Evolutionary conservation across 2,888 invertebrate genomes (phyloP).

Genomic region (Calameuta pallipes): DNA sequence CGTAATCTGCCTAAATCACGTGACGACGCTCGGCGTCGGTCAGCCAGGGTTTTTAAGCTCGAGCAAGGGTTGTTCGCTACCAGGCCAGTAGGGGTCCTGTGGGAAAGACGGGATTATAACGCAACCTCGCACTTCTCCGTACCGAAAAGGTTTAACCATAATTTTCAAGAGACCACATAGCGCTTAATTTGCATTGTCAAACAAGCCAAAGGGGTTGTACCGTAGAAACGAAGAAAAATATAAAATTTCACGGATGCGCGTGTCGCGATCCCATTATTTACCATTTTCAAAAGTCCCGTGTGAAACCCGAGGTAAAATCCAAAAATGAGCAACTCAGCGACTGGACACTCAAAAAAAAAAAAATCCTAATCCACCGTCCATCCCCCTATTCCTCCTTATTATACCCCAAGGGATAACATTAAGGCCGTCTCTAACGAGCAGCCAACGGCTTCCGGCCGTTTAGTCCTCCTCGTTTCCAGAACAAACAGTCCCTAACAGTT

Average conservation of each 20-base stretch:
- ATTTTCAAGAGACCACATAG: neutral
- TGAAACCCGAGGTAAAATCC: neutral
- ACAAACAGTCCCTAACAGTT: neutral
- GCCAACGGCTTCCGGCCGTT: neutral
- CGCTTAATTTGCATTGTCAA: neutral
- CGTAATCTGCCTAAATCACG: neutral
- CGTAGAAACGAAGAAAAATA: neutral
- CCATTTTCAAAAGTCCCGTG: neutral
- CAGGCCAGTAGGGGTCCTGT: neutral
- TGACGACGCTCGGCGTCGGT: neutral
- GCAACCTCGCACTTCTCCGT: neutral
- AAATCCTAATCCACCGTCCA: neutral
- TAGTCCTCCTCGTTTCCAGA: neutral
- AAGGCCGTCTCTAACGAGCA: neutral
- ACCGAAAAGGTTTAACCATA: neutral
- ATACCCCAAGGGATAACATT: neutral
- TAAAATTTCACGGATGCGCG: neutral
- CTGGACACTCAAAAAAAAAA: neutral
- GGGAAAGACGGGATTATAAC: neutral
- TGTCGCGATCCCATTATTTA: neutral
- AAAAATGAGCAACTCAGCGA: neutral
- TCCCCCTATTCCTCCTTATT: neutral
- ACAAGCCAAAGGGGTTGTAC: neutral
- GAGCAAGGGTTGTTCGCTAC: neutral
- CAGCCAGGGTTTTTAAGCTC: neutral